A percentile compares a stretch with the other conserved stretches of the same genome.
These are phyloP conservation scores for Hirudinaria manillensis DNA, from an alignment of 2,888 invertebrate genomes.

Conservation along the genomic window DNA sequence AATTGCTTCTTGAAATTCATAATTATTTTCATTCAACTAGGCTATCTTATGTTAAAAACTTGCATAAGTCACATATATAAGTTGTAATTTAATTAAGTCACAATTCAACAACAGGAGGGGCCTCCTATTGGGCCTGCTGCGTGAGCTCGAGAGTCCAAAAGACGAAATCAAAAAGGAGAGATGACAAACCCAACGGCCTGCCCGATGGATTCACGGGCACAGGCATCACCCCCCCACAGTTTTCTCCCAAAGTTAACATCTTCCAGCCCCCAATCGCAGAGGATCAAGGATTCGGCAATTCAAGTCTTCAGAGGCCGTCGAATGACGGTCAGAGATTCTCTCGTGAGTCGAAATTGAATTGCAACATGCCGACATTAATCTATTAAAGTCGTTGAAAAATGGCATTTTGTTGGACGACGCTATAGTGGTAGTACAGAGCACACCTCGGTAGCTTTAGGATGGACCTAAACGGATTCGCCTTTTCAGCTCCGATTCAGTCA, in stretches of 20 bases:
- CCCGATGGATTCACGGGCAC: slow-evolving; percentile 28
- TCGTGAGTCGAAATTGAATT: background rate
- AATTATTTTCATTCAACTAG: background rate
- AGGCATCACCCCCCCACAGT: background rate
- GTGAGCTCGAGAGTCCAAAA: slow-evolving; percentile 12
- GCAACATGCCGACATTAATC: too few relatives aligned
- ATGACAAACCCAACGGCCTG: slow-evolving; percentile 13
- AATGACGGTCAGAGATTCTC: background rate
- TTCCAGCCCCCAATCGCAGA: slow-evolving; percentile 8
- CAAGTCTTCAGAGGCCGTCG: background rate
- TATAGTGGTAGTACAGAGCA: too few relatives aligned
- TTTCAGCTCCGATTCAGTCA: background rate
- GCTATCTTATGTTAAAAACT: background rate
- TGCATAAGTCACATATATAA: background rate
- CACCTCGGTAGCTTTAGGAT: too few relatives aligned
- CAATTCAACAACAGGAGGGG: background rate
- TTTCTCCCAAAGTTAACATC: slow-evolving; percentile 3
- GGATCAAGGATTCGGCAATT: background rate
- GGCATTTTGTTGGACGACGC: too few relatives aligned
- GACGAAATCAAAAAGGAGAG: background rate
- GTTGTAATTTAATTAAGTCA: background rate
- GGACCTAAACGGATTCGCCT: background rate
- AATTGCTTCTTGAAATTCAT: background rate
- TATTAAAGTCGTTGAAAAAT: too few relatives aligned
- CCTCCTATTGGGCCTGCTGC: slow-evolving; percentile 27